Evolutionary conservation across 2,888 invertebrate species (phyloP), one percentile per base, ranked within the genome.

Genomic region (Aquatica leii): DNA sequence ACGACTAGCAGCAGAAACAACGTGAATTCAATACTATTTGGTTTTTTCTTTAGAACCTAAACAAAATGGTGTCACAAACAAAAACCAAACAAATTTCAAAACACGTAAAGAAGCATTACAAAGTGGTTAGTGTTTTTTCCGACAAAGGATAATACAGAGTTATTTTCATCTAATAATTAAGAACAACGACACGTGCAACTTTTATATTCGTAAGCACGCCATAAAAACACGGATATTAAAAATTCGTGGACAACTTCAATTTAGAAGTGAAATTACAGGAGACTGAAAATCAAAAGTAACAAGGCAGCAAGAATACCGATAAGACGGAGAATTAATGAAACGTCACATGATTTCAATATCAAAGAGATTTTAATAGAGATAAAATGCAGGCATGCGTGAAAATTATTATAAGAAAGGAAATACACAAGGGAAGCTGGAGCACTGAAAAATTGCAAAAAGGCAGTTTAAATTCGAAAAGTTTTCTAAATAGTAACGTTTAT

Each of bases 331-430:
- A 81, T 81, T 80, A 81, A 81, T 80, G 80, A 80, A 81, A 81
- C 79, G 80, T 80, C 80, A 80, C 78, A 79, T 82, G 83, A 81
- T 81, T 80, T 80, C 80, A 81, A 81, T 81, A 81, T 81, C 80
- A 80, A 81, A 81, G 78, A 77, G 80, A 81, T 80, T 80, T 81
- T 81, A 82, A 81, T 82, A 78, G 80, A 79, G 80, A 81, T 80
- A 78, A 78, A 79, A 76, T 71, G 75, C 80, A 77, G 76, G 78
- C 80, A 80, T 80, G 81, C 81, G 79, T 77, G 81, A 81, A 82
- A 82, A 81, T 81, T 80, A 79, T 79, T 79, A 80, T 77, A 77
- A 76, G 78, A 77, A 78, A 76, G 77, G 77, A 79, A 79, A 78
- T 75, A 75, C 74, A 72, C 74, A 70, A 73, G 69, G 71, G 69